phyloP scores from a whole-genome alignment of 2,113 vertebrate species.

The Tringa solitaria region DNA sequence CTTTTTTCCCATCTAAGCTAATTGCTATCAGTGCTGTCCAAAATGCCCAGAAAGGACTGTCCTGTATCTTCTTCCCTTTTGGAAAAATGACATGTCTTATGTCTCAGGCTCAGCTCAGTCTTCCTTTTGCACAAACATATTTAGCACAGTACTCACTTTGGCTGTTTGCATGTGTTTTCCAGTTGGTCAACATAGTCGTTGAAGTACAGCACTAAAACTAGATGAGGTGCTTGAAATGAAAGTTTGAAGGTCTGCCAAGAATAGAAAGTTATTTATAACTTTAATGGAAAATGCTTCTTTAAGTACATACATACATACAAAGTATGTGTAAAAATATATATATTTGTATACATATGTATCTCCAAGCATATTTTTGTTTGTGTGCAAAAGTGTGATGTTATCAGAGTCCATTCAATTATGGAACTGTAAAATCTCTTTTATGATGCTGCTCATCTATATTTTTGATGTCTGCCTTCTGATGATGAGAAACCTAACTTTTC shows the following conservation, averaged over 20 bases:
- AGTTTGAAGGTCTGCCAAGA: neutral
- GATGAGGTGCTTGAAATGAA: too few species aligned
- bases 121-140: too few species aligned
- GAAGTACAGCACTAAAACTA: too few species aligned
- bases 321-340: neutral
- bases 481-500: neutral
- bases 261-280: neutral
- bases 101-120: too few species aligned
- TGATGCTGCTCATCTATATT: neutral
- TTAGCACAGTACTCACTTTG: too few species aligned
- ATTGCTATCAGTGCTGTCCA: too few species aligned
- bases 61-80: too few species aligned
- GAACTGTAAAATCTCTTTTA: neutral
- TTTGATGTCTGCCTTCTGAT: neutral
- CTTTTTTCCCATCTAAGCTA: too few species aligned
- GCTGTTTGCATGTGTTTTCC: too few species aligned
- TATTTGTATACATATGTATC: neutral
- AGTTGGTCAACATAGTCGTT: too few species aligned
- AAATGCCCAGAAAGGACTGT: too few species aligned
- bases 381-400: neutral
- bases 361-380: neutral
- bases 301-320: neutral
- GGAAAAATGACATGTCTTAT: too few species aligned
- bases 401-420: neutral
- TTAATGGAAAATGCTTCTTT: neutral